These are phyloP conservation scores for Lepisosteus osseus DNA, from an alignment of 2,113 vertebrate genomes.

Conservation along the genomic window DNA sequence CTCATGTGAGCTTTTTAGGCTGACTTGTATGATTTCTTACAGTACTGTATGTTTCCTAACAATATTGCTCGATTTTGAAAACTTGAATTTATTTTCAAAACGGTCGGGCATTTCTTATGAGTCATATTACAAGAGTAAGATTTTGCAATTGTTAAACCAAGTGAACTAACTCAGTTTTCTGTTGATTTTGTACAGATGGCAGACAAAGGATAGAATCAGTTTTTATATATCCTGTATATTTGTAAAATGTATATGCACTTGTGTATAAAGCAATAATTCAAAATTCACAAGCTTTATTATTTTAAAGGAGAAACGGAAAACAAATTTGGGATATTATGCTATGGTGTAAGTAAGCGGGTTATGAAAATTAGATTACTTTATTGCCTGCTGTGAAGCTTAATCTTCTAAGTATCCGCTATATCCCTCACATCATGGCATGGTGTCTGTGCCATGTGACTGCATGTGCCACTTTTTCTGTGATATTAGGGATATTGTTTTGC, in stretches of 20 bases:
- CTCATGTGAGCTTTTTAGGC: background rate
- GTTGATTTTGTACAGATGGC: no score
- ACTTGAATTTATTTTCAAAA: background rate
- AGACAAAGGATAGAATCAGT: background rate
- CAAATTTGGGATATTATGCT: slow-evolving; percentile 39
- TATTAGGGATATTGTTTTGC: background rate
- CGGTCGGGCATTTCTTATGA: background rate
- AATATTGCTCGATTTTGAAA: no score
- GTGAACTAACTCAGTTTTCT: no score
- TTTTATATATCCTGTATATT: background rate
- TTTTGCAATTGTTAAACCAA: no score
- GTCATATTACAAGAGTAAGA: no score
- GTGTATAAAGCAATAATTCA: background rate
- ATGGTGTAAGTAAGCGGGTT: slow-evolving; percentile 54
- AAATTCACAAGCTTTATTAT: slow-evolving; percentile 21
- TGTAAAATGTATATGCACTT: background rate
- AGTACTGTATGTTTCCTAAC: background rate
- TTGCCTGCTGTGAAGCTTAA: slow-evolving; percentile 44
- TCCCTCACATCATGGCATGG: slow-evolving; percentile 15
- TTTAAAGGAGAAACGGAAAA: slow-evolving; percentile 44
- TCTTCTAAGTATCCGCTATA: slow-evolving; percentile 43
- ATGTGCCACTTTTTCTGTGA: background rate
- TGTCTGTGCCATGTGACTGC: background rate
- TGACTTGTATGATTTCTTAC: background rate
- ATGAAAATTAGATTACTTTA: slow-evolving; percentile 55